Evolutionary conservation across 2,113 vertebrate species (phyloP).

Genomic region (Forbesichthys agassizii): DNA sequence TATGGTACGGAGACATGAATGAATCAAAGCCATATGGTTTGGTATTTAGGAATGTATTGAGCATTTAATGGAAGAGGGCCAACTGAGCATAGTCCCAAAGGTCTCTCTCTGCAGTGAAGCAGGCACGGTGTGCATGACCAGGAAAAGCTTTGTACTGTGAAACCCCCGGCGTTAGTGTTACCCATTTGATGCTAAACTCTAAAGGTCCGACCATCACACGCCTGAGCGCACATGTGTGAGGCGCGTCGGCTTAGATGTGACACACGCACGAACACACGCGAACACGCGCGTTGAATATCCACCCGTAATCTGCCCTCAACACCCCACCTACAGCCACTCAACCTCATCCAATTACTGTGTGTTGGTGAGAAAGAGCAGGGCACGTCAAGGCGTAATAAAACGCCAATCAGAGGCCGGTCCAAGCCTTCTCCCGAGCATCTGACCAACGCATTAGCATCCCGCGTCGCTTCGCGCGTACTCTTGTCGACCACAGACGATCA

Average conservation of each 20-base stretch:
- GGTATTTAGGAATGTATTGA: conserved; percentile 41
- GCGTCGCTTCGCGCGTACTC: conserved; percentile 29
- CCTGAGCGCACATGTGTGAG: conserved; percentile 76
- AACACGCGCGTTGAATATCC: conserved; percentile 34
- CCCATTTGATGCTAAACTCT: conserved; percentile 71
- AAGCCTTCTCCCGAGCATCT: conserved; percentile 68
- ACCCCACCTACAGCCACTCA: conserved; percentile 59
- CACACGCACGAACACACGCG: conserved; percentile 37
- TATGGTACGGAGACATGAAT: conserved; percentile 26
- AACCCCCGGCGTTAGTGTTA: conserved; percentile 53
- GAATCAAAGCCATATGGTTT: conserved; percentile 45
- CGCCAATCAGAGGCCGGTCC: conserved; percentile 53
- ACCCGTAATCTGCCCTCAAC: conserved; percentile 58
- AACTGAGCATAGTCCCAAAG: conserved; percentile 46
- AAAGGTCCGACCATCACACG: conserved; percentile 75
- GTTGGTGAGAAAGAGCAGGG: conserved; percentile 81
- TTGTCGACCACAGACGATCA: conserved; percentile 46
- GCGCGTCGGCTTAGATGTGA: conserved; percentile 64
- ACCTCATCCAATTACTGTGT: conserved; percentile 78
- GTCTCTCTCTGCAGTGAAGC: conserved; percentile 46
- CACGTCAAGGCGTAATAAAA: conserved; percentile 74
- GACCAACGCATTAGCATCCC: conserved; percentile 68
- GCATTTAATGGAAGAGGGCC: conserved; percentile 47
- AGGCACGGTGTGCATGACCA: conserved; percentile 56
- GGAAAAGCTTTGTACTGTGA: conserved; percentile 62